Evolutionary conservation across 1,140 invertebrate species (phyloP), one percentile per base, ranked within the genome.

Genomic region (Eriosoma lanigerum): DNA sequence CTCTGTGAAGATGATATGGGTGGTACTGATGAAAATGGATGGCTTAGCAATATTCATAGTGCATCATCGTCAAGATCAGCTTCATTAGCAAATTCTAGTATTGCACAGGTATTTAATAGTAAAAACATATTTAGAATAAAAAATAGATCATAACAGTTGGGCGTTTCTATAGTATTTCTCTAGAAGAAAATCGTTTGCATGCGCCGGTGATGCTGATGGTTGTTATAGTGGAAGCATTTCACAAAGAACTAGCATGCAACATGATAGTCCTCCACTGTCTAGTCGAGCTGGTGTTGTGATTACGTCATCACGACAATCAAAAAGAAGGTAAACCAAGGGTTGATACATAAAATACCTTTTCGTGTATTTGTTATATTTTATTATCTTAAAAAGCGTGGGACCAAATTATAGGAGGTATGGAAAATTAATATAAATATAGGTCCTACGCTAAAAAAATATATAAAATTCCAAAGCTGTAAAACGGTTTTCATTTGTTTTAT

Each of bases 261-360:
- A 89, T 82, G 87, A 91, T 83, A 85, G 87, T 76, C 89, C 86
- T 64, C 89, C 88, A 84, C 88, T 87, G 84, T 89, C 87, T 56
- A 92, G 88, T 84, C 93, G 91, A 88, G 93, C 90, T 19, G 96
- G 96, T 5, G 94, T 96, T 12, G 94, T 97, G 15, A 94, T 97
- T n/a, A 97, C 95, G 0, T 96, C 94, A 38, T 96, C 93, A 83
- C 87, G 95, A 60, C 92, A 94, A 84, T 96, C 94, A 3, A 93
- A 96, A 84, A 86, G 95, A 86, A 93, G 95, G 93, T 96, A 88
- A 86, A 84, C 83, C 24, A 32, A 24, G 38, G n/a, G 15, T 5
- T 17, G 0, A 52, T n/a, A 21, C 24, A 29, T 3, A 29, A 29
- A 10, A 29, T 46, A 29, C 10, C 13, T 50, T 3, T 4, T 15